These are phyloP conservation scores for Eurois occulta DNA, from an alignment of 2,888 invertebrate genomes.

Conservation along the genomic window DNA sequence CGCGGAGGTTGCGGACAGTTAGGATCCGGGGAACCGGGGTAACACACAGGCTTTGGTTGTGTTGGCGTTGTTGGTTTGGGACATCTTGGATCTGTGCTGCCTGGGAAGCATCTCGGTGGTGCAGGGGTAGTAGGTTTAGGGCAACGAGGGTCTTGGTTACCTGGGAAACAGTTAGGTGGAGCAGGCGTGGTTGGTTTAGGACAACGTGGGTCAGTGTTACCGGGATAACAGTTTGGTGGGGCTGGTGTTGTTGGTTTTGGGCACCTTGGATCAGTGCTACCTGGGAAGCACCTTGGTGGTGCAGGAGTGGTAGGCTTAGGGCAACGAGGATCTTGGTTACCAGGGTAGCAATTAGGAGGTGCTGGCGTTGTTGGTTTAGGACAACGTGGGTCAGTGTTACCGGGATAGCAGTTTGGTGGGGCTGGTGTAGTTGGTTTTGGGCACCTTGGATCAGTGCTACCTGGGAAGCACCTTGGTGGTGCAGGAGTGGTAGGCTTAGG, in stretches of 20 bases:
- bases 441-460: too few relatives aligned
- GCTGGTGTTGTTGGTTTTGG: conserved; percentile 60
- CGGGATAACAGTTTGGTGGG: conserved; percentile 57
- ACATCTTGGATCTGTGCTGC: conserved; percentile 36
- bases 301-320: not conserved
- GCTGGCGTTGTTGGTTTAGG: conserved; percentile 71
- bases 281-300: too few relatives aligned
- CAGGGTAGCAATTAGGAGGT: conserved; percentile 70
- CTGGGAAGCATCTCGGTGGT: conserved; percentile 70
- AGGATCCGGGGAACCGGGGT: conserved; percentile 76
- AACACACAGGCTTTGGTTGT: too few relatives aligned
- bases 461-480: too few relatives aligned
- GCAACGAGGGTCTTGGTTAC: conserved; percentile 77
- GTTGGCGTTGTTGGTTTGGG: not conserved
- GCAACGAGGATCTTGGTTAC: conserved; percentile 44
- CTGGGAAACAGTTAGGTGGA: conserved; percentile 71
- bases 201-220: too few relatives aligned
- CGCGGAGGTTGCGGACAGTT: too few relatives aligned
- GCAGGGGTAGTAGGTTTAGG: conserved; percentile 71
- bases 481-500: not conserved
- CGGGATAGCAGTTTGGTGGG: conserved; percentile 70
- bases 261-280: too few relatives aligned
- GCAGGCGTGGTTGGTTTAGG: conserved; percentile 66
- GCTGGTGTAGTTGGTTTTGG: conserved; percentile 66
- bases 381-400: conserved; percentile 77